Conservation (phyloP, 2,888 invertebrate genomes). For the Ferdinandea cuprea region DNA sequence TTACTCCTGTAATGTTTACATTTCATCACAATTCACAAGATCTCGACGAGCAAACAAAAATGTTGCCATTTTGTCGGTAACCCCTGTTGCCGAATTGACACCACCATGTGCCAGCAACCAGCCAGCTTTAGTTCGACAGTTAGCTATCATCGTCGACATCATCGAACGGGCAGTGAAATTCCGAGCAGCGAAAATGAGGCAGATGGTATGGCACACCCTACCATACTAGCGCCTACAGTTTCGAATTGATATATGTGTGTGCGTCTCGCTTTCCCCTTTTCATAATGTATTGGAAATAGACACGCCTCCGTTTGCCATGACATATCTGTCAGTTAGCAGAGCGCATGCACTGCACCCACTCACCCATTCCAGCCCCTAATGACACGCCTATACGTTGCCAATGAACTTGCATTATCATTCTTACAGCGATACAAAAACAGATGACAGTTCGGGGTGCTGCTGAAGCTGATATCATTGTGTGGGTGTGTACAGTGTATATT, state of each 20-base stretch:
- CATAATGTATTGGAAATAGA: slow-evolving; percentile 27
- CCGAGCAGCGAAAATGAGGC: slow-evolving; percentile 28
- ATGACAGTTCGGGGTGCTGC: slow-evolving; percentile 10
- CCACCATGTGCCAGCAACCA: slow-evolving; percentile 34
- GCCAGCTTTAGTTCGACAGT: slow-evolving; percentile 17
- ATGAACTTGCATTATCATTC: slow-evolving; percentile 71
- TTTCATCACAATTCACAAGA: slow-evolving; percentile 76
- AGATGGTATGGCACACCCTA: slow-evolving; percentile 51
- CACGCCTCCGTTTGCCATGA: slow-evolving; percentile 41
- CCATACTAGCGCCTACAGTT: slow-evolving; percentile 28
- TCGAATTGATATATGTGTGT: slow-evolving; percentile 3
- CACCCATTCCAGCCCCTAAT: slow-evolving; percentile 23
- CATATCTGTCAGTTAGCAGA: slow-evolving; percentile 32
- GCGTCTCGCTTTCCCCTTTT: slow-evolving; percentile 36
- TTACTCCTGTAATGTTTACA: slow-evolving; percentile 69
- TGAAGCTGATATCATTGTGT: no score
- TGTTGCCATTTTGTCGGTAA: slow-evolving; percentile 78
- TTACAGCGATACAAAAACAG: slow-evolving; percentile 36
- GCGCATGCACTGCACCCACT: slow-evolving; percentile 70
- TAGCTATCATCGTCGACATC: slow-evolving; percentile 20
- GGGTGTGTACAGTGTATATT: slow-evolving; percentile 34
- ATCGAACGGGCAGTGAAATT: slow-evolving; percentile 48
- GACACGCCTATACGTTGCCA: slow-evolving; percentile 72
- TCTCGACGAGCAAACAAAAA: slow-evolving; percentile 77
- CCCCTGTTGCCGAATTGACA: slow-evolving; percentile 74